A percentile compares a stretch with the other conserved stretches of the same genome.
Conservation (phyloP, 2,888 invertebrate genomes). For the Agrilus cyanescens region DNA sequence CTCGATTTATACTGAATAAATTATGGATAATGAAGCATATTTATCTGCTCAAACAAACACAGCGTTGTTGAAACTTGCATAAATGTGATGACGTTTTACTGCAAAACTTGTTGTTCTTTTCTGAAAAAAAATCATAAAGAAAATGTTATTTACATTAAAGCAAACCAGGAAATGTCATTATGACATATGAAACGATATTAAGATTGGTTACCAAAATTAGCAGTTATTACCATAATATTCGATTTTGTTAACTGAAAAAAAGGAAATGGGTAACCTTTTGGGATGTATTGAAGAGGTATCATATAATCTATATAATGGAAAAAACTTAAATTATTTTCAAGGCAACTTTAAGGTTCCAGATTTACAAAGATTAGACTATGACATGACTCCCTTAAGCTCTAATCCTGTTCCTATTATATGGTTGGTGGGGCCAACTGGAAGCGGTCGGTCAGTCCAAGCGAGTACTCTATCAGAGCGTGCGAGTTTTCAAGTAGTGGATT, state of each 20-base stretch:
- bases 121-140: no score
- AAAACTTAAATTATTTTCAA: not conserved
- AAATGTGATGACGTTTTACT: no score
- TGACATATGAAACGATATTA: no score
- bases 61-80: no score
- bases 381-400: slow-evolving; percentile 30
- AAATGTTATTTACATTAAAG: no score
- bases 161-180: no score
- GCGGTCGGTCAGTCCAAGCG: slow-evolving; percentile 24
- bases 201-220: no score
- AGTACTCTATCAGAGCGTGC: slow-evolving; percentile 19
- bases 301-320: not conserved
- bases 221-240: no score
- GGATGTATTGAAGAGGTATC: slow-evolving; percentile 18
- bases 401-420: slow-evolving; percentile 40
- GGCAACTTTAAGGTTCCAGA: slow-evolving; percentile 16
- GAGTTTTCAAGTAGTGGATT: slow-evolving; percentile 12
- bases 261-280: slow-evolving; percentile 16
- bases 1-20: no score
- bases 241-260: not conserved
- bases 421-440: slow-evolving; percentile 34
- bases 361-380: slow-evolving; percentile 24
- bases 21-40: no score
- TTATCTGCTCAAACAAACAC: no score
- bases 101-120: no score